These are phyloP conservation scores for Onychostoma macrolepis DNA, from an alignment of 2,113 vertebrate species.

Conservation along the genomic window DNA sequence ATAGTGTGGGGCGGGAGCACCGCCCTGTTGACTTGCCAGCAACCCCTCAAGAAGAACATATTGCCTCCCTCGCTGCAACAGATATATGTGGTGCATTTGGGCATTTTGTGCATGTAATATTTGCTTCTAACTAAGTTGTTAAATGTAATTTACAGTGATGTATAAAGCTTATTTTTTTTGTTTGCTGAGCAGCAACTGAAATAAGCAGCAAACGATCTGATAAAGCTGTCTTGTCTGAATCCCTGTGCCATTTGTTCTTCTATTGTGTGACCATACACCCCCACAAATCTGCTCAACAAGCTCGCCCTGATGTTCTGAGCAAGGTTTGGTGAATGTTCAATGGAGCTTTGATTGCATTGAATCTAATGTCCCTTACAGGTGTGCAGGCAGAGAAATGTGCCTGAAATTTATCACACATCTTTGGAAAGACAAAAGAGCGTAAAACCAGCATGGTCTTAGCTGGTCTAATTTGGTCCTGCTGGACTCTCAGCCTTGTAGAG, in stretches of 20 bases:
- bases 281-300: constrained; percentile 24
- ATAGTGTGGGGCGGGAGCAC: constrained; percentile 55
- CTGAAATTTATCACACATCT: constrained; percentile 6
- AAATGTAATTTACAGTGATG: not conserved
- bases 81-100: constrained; percentile 36
- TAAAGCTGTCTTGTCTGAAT: not conserved
- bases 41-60: constrained; percentile 60
- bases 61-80: not conserved
- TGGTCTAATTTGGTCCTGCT: not conserved
- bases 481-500: not conserved
- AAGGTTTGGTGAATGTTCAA: constrained; percentile 12
- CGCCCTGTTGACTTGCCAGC: constrained; percentile 57
- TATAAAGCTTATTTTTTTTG: constrained; percentile 1
- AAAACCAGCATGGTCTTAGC: not conserved
- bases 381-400: constrained; percentile 10
- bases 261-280: constrained; percentile 26
- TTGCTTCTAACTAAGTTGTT: not conserved
- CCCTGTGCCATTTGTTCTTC: not conserved
- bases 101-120: constrained; percentile 31
- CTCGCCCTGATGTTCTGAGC: not conserved
- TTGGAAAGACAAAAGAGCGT: not conserved
- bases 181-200: not conserved
- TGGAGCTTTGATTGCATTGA: constrained; percentile 20
- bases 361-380: not conserved
- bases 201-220: not conserved